A percentile compares a stretch with the other conserved stretches of the same genome.
Evolutionary conservation across 2,888 invertebrate genomes (phyloP).

Genomic region (Zaprionus bogoriensis): DNA sequence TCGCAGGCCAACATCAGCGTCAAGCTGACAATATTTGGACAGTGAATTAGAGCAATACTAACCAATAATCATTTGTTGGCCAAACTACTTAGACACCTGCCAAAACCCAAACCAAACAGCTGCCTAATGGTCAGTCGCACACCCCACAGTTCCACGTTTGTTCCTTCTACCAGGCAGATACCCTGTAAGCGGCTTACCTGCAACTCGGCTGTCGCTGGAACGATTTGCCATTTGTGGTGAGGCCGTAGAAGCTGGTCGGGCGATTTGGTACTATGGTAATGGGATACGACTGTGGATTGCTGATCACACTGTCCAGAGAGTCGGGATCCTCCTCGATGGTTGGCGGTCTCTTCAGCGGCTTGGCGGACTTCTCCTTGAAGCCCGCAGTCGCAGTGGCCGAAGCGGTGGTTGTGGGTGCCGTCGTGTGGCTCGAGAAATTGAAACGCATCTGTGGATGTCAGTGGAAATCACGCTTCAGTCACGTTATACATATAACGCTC

Average conservation of each 20-base stretch:
- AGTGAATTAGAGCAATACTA: constrained; percentile 56
- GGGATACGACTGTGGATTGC: constrained; percentile 82
- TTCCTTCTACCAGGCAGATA: neutral
- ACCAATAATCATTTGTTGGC: constrained; percentile 48
- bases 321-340: constrained; percentile 82
- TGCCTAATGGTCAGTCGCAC: constrained; percentile 20
- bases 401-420: constrained; percentile 32
- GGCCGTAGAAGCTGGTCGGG: constrained; percentile 79
- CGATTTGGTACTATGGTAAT: constrained; percentile 82
- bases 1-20: constrained; percentile 35
- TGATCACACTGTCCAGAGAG: constrained; percentile 82
- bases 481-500: neutral
- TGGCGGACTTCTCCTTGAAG: constrained; percentile 42
- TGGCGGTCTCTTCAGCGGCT: constrained; percentile 68
- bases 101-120: constrained; percentile 33
- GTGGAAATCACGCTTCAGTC: too few species aligned
- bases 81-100: constrained; percentile 33
- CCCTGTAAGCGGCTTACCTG: constrained; percentile 70
- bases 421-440: constrained; percentile 54
- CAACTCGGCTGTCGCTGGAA: constrained; percentile 80
- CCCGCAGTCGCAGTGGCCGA: constrained; percentile 13
- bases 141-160: neutral
- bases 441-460: constrained; percentile 65
- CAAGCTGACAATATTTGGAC: constrained; percentile 37
- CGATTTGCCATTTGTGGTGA: constrained; percentile 75